Evolutionary conservation across 1,140 invertebrate species (phyloP).

Genomic region (Caenorhabditis elegans): DNA sequence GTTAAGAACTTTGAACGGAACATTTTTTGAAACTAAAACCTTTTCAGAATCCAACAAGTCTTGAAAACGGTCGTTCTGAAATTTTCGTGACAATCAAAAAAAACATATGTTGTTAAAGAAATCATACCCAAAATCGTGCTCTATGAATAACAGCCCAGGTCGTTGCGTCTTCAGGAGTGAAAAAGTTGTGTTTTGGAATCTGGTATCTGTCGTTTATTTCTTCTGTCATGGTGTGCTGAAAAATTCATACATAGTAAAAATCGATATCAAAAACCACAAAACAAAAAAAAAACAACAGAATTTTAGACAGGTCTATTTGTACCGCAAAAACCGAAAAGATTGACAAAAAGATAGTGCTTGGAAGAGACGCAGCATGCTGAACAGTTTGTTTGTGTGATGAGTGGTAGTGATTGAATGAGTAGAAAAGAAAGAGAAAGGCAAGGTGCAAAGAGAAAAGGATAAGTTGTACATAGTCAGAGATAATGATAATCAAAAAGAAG

Average conservation of each 20-base stretch:
- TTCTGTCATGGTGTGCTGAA: background rate
- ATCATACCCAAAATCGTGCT: background rate
- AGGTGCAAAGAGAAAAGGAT: too few relatives aligned
- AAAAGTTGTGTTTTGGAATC: background rate
- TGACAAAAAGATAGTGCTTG: too few relatives aligned
- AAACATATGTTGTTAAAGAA: background rate
- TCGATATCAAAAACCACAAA: background rate
- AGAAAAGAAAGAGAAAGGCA: too few relatives aligned
- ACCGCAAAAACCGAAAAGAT: too few relatives aligned
- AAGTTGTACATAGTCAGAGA: too few relatives aligned
- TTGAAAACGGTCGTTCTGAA: background rate
- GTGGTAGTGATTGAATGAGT: too few relatives aligned
- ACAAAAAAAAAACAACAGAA: background rate
- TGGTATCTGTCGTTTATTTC: background rate
- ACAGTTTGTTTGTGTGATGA: too few relatives aligned
- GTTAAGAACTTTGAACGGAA: too few relatives aligned
- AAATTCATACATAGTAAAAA: background rate
- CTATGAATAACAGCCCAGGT: background rate
- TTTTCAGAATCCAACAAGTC: too few relatives aligned
- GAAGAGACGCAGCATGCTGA: too few relatives aligned
- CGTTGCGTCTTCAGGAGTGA: background rate
- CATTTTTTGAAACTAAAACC: too few relatives aligned
- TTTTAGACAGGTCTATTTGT: background rate
- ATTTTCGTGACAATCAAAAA: background rate
- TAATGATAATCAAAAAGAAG: too few relatives aligned